Conservation (phyloP, 64 coral and sea anemone species). For the Stichodactyla helianthus region DNA sequence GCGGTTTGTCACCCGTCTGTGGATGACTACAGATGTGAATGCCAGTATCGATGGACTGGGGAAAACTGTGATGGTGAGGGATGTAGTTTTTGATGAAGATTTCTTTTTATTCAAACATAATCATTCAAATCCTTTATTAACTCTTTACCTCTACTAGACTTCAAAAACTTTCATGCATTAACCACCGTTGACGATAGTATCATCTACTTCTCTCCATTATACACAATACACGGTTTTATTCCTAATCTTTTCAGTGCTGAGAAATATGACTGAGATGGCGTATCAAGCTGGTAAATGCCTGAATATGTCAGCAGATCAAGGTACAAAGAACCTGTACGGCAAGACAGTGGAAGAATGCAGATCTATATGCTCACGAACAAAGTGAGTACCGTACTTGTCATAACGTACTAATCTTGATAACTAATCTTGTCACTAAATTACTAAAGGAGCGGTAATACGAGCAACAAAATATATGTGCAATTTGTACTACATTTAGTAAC, state of each 20-base stretch:
- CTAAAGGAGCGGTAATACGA: too few relatives aligned
- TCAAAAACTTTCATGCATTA: too few relatives aligned
- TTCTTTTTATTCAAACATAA: too few relatives aligned
- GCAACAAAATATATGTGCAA: too few relatives aligned
- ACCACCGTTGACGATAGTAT: too few relatives aligned
- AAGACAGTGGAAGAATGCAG: not conserved
- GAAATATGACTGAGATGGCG: not conserved
- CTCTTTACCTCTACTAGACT: too few relatives aligned
- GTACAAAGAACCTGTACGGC: not conserved
- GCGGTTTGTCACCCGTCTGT: not conserved
- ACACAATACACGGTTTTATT: too few relatives aligned
- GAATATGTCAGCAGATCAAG: not conserved
- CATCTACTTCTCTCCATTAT: too few relatives aligned
- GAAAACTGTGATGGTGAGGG: not conserved
- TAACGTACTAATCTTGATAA: not conserved
- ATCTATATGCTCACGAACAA: not conserved
- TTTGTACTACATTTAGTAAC: too few relatives aligned
- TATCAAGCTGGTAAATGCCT: not conserved
- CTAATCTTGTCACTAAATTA: too few relatives aligned
- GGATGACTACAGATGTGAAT: not conserved
- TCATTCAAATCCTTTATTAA: too few relatives aligned
- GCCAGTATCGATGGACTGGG: not conserved
- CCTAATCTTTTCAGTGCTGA: not conserved
- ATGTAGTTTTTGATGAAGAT: not conserved
- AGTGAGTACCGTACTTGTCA: not conserved